Base-by-base conservation (phyloP, 2,888 invertebrate species). In the Heliconius ethilla region DNA sequence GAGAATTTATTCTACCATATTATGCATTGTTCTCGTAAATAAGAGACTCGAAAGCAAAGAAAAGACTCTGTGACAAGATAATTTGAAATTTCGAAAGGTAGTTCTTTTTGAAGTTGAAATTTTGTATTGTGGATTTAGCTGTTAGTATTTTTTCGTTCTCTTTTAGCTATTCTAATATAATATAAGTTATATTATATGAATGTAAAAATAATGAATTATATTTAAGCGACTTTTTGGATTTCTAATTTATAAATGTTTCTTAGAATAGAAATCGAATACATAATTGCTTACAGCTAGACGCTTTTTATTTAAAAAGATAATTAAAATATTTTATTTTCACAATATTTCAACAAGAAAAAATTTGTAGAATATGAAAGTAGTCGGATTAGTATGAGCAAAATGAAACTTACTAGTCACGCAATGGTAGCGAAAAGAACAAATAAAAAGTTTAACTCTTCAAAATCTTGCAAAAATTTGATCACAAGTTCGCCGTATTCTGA, bases 11-110 rank as follows among this genome's bases (percentile, higher is more conserved):
- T 86, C 84, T 78, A 83, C 85, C 88, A 89, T 90, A 87, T 88
- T 85, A 87, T 86, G 85, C 87, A 88, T 87, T 86, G 86, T 85
- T 80, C 84, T 87, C 89, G 88, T 89, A 90, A 92, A 91, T 90
- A 90, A 90, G 85, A 85, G 87, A 85, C 86, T 88, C 87, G 88
- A 84, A 86, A 88, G 86, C 85, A 88, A 87, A 88, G 87, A 87
- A 89, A 89, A 88, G 87, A 87, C 87, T 87, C 87, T 87, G 87
- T 89, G 92, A 91, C 91, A 91, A 92, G 92, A 92, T 92, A 92
- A 88, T 88, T 84, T 86, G 84, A 89, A 87, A 86, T 25, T 73
- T 33, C 70, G 13, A 51, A 55, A 70, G 55, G 70, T 55, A 51
- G 29, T 29, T 25, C 29, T 29, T 22, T 33, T 55, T 70, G 33